phyloP scores from a whole-genome alignment of 2,113 vertebrate genomes.

The Ciconia maguari region DNA sequence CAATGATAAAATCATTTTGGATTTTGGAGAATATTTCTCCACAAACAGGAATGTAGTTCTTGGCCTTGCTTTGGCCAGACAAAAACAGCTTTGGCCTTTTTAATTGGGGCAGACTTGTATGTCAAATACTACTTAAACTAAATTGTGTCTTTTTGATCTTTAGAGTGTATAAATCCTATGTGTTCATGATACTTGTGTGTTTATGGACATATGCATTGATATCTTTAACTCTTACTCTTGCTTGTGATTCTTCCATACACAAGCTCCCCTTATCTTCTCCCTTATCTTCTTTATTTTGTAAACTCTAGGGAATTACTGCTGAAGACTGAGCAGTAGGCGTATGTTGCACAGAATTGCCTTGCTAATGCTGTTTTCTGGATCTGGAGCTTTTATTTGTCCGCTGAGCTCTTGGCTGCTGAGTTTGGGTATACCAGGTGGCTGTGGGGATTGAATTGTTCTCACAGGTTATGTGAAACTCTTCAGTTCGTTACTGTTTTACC shows the following conservation, averaged over 20 bases:
- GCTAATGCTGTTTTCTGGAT: not conserved
- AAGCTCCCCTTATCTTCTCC: no score
- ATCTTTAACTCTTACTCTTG: not conserved
- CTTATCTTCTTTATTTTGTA: not conserved
- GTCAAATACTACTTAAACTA: not conserved
- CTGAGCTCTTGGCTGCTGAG: not conserved
- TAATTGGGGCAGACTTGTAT: not conserved
- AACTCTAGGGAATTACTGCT: not conserved
- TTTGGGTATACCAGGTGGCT: not conserved
- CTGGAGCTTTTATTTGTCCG: not conserved
- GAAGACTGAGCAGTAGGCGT: not conserved
- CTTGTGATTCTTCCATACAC: not conserved
- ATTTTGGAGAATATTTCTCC: not conserved
- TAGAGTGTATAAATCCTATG: not conserved
- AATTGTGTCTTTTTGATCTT: not conserved
- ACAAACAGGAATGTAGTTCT: not conserved
- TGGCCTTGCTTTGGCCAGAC: not conserved
- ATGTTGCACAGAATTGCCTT: not conserved
- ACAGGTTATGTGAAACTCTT: not conserved
- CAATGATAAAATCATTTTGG: not conserved
- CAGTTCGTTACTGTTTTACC: not conserved
- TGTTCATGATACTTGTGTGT: accelerated
- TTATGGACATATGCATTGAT: not conserved
- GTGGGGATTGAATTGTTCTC: not conserved
- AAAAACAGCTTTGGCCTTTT: not conserved